Conservation (phyloP, 1,140 invertebrate species). For the Onthophagus taurus region DNA sequence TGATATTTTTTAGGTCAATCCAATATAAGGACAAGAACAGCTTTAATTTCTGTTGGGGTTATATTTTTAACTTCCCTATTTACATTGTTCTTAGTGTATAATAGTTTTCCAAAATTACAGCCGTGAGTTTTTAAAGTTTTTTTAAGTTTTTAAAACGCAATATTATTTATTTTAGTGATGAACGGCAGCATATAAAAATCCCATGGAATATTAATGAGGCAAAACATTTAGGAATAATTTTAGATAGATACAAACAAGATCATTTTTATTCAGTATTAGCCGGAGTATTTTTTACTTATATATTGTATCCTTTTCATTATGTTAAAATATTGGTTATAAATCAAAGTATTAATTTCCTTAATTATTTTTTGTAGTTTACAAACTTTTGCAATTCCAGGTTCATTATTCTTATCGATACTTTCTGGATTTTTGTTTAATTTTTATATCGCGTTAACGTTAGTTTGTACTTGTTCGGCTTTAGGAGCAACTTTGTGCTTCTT, state of each 20-base stretch:
- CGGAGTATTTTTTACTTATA: conserved; percentile 86
- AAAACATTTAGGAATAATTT: conserved; percentile 83
- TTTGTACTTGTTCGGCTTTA: conserved; percentile 92
- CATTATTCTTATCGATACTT: conserved; percentile 94
- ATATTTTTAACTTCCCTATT: conserved; percentile 57
- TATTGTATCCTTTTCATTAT: conserved; percentile 89
- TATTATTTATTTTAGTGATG: conserved; percentile 60
- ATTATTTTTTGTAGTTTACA: conserved; percentile 68
- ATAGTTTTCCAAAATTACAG: conserved; percentile 70
- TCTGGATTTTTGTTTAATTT: conserved; percentile 97
- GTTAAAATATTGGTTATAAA: conserved; percentile 5
- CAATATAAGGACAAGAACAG: conserved; percentile 38
- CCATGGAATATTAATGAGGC: conserved; percentile 94
- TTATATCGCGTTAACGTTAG: conserved; percentile 74
- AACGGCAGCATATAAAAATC: conserved; percentile 80
- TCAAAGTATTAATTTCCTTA: conserved; percentile 28
- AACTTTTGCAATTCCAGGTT: conserved; percentile 99
- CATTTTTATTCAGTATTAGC: conserved; percentile 88
- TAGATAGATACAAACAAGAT: conserved; percentile 88
- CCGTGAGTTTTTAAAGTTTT: conserved; percentile 52
- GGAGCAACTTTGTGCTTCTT: conserved; percentile 95
- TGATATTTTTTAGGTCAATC: conserved; percentile 10
- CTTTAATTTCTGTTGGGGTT: conserved; percentile 45
- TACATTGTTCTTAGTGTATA: conserved; percentile 57
- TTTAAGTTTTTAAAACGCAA: conserved; percentile 3